A percentile compares a stretch with the other conserved stretches of the same genome.
These are phyloP conservation scores for Hepsetus odoe DNA, from an alignment of 2,113 vertebrate species.

Conservation along the genomic window DNA sequence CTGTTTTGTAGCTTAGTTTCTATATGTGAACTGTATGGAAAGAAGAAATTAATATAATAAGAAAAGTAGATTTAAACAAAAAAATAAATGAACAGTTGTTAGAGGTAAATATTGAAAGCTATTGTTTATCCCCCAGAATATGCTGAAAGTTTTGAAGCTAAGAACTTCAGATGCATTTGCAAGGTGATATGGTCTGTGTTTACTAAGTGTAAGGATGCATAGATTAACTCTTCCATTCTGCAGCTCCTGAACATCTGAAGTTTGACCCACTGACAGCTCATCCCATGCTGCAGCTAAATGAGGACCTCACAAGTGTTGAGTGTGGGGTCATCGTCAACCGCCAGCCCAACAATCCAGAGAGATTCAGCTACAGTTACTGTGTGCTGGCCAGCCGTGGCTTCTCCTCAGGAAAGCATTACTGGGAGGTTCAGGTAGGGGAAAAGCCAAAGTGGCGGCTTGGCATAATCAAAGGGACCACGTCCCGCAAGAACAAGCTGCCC, in stretches of 20 bases:
- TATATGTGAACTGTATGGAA: no score
- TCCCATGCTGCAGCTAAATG: constrained; percentile 80
- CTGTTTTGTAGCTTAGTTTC: no score
- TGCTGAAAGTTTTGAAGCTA: no score
- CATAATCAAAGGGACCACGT: constrained; percentile 78
- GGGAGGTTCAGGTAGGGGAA: constrained; percentile 83
- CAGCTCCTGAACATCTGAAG: constrained; percentile 78
- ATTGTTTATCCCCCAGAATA: not conserved
- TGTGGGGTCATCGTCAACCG: constrained; percentile 72
- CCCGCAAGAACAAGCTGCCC: constrained; percentile 80
- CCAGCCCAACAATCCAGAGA: constrained; percentile 76
- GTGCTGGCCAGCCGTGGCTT: constrained; percentile 81
- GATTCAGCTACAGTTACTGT: constrained; percentile 82
- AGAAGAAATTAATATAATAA: no score
- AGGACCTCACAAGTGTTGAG: constrained; percentile 75
- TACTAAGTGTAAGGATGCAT: not conserved
- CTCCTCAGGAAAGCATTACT: constrained; percentile 85
- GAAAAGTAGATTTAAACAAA: no score
- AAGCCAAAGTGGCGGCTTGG: constrained; percentile 84
- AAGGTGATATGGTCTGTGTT: not conserved
- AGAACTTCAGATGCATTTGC: no score
- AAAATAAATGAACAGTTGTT: no score
- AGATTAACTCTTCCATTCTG: not conserved
- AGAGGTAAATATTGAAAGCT: not conserved
- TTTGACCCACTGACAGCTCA: constrained; percentile 82